Percentiles rank a stretch among this genome's conserved stretches.
phyloP scores from a whole-genome alignment of 2,113 vertebrate genomes.

The Nibea albiflora region DNA sequence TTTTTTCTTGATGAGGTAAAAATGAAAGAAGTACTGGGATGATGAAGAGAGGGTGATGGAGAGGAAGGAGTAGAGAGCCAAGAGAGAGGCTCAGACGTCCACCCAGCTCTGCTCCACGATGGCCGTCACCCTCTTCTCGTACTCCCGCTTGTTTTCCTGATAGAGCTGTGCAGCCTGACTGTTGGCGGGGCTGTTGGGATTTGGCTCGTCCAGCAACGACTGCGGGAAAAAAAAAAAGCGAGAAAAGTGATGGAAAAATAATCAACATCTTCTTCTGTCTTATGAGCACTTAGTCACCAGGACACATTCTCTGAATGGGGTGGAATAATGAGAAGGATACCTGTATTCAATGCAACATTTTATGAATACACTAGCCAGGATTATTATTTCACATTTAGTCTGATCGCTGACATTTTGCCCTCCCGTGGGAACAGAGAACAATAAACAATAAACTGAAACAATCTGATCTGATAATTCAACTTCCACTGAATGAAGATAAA shows the following conservation, averaged over 20 bases:
- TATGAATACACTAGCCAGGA: neutral
- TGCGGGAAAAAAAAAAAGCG: slow-evolving; percentile 53
- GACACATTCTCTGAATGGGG: neutral
- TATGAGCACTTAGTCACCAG: neutral
- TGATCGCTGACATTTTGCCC: neutral
- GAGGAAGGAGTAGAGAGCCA: slow-evolving; percentile 17
- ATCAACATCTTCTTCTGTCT: neutral
- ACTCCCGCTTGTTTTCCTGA: slow-evolving; percentile 99
- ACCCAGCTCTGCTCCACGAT: slow-evolving; percentile 99
- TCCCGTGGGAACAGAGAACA: neutral
- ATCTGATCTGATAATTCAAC: neutral
- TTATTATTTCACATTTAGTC: neutral
- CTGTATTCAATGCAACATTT: neutral
- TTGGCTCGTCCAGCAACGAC: slow-evolving; percentile 98
- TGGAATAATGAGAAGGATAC: neutral
- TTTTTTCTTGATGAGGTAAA: slow-evolving; percentile 72
- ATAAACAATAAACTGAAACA: neutral
- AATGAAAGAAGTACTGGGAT: slow-evolving; percentile 75
- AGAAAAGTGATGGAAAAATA: neutral
- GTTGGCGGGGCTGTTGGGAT: slow-evolving; percentile 98
- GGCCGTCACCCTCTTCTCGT: slow-evolving; percentile 98
- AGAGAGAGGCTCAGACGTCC: slow-evolving; percentile 86
- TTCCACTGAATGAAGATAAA: neutral
- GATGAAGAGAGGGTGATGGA: slow-evolving; percentile 56
- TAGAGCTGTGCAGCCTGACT: slow-evolving; percentile 99